A percentile compares a stretch with the other conserved stretches of the same genome.
phyloP scores from a whole-genome alignment of 2,797 vertebrate species.

The Hapalemur alaotrensis region DNA sequence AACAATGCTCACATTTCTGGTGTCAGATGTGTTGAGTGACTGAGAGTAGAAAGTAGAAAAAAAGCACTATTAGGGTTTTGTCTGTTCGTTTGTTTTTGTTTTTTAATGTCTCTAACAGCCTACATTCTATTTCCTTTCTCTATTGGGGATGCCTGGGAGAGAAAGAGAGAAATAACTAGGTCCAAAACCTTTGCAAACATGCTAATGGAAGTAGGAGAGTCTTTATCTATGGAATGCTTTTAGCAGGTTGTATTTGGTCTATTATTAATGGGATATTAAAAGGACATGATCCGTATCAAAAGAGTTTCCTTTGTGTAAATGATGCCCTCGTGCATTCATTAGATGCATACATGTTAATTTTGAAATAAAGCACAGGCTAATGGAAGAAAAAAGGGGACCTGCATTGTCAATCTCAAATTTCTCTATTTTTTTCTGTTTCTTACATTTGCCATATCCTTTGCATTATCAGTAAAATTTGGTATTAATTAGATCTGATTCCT shows the following conservation, averaged over 20 bases:
- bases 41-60: neutral
- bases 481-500: neutral
- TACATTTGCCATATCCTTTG: neutral
- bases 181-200: neutral
- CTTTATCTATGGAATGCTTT: neutral
- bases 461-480: neutral
- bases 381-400: neutral
- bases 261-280: neutral
- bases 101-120: neutral
- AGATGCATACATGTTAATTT: neutral
- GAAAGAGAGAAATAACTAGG: neutral
- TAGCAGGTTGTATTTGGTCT: neutral
- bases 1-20: neutral
- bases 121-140: neutral
- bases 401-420: neutral
- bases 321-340: neutral
- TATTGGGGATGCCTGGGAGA: neutral
- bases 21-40: neutral
- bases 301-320: neutral
- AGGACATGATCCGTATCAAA: neutral
- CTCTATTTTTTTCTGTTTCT: neutral
- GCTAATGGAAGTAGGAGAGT: neutral
- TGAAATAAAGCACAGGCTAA: neutral
- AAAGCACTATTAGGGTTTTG: neutral
- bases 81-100: neutral